A percentile compares a stretch with the other conserved stretches of the same genome.
These are phyloP conservation scores for Arbacia lixula DNA, from an alignment of 53 echinoderm and acorn worm genomes.

Conservation along the genomic window DNA sequence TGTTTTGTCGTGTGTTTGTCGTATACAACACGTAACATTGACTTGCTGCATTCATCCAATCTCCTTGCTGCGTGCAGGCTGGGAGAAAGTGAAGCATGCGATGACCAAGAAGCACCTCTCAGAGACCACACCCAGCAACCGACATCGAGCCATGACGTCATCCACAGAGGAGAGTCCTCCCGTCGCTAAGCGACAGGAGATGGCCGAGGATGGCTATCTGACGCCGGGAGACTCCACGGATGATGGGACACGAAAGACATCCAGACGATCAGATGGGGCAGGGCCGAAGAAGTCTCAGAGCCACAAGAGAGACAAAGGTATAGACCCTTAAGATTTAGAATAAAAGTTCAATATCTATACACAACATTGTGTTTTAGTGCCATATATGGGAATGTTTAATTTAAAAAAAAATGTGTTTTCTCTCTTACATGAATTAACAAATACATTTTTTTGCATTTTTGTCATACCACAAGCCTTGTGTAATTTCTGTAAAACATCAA, in stretches of 20 bases:
- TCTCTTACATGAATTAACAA: too few species aligned
- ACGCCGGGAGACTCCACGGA: slow-evolving; percentile 51
- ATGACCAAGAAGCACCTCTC: slow-evolving; percentile 78
- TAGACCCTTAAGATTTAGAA: not conserved
- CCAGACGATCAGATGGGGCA: not conserved
- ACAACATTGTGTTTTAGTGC: not conserved
- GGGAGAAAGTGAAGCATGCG: slow-evolving; percentile 93
- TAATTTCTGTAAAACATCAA: too few species aligned
- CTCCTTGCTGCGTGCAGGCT: too few species aligned
- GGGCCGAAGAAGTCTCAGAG: slow-evolving; percentile 30
- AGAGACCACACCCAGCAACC: slow-evolving; percentile 54
- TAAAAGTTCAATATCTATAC: not conserved
- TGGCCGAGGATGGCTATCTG: slow-evolving; percentile 45
- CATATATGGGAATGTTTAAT: not conserved
- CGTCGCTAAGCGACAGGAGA: slow-evolving; percentile 46
- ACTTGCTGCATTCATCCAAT: too few species aligned
- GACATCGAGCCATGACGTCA: slow-evolving; percentile 43
- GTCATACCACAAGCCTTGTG: too few species aligned
- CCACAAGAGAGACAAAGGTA: slow-evolving; percentile 44
- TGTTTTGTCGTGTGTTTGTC: too few species aligned
- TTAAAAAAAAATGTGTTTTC: too few species aligned
- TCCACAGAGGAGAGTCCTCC: slow-evolving; percentile 68
- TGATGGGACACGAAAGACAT: slow-evolving; percentile 24
- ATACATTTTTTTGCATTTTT: too few species aligned
- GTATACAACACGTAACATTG: too few species aligned